A percentile compares a stretch with the other conserved stretches of the same genome.
Conservation (phyloP, 1,140 invertebrate genomes). For the Leptinotarsa defecta region DNA sequence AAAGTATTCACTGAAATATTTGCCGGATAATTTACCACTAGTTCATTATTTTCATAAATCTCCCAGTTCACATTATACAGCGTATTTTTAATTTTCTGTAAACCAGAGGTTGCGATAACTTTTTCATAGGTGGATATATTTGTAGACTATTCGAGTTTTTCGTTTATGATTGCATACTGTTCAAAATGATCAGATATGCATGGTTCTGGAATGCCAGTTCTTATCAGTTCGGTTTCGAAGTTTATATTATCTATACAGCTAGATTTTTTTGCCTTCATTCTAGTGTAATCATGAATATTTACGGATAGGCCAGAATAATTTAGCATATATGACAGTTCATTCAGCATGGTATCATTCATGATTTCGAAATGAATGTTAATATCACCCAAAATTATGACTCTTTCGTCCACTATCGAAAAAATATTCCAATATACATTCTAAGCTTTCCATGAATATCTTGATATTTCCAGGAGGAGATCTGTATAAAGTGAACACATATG, state of each 20-base stretch:
- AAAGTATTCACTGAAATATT: background rate
- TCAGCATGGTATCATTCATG: background rate
- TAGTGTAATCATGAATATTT: background rate
- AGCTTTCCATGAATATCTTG: background rate
- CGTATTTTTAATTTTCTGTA: background rate
- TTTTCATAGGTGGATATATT: background rate
- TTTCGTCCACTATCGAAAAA: background rate
- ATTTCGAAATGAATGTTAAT: background rate
- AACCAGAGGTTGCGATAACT: background rate
- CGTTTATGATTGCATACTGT: background rate
- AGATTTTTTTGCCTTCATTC: background rate
- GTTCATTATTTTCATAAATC: no score
- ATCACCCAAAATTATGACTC: conserved; percentile 9
- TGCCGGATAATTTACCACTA: no score
- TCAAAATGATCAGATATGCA: background rate
- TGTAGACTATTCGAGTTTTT: background rate
- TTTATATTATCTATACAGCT: conserved; percentile 8
- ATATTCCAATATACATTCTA: background rate
- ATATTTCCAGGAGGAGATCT: background rate
- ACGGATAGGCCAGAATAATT: no score
- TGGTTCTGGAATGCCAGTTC: background rate
- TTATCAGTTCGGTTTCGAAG: background rate
- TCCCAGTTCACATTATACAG: background rate
- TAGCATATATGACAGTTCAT: no score
- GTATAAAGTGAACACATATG: background rate